Evolutionary conservation across 2,113 vertebrate genomes (phyloP).

Genomic region (Nothocercus julius): DNA sequence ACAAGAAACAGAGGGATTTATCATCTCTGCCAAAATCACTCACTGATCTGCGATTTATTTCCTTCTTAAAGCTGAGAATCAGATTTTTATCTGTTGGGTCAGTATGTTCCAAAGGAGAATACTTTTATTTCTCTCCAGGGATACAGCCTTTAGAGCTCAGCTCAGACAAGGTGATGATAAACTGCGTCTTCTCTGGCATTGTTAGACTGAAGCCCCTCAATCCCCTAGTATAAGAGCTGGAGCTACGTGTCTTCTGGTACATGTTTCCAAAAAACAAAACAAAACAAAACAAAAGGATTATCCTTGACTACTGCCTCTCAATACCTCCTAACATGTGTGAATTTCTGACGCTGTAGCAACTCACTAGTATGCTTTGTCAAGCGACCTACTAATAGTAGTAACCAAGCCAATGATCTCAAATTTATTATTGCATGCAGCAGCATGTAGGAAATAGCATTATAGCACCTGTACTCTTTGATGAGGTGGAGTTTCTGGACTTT

Average conservation of each 20-base stretch:
- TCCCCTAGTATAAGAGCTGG: background rate
- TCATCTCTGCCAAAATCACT: background rate
- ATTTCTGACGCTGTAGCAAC: background rate
- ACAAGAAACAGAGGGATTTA: background rate
- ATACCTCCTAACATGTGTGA: background rate
- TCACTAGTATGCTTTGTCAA: background rate
- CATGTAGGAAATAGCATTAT: background rate
- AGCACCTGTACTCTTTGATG: background rate
- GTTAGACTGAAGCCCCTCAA: background rate
- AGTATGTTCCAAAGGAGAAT: background rate
- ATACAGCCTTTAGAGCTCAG: background rate
- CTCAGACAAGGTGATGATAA: background rate
- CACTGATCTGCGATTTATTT: background rate
- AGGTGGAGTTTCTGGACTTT: background rate
- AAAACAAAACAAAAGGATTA: background rate
- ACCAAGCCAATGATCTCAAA: background rate
- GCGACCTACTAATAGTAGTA: background rate
- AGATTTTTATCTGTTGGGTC: background rate
- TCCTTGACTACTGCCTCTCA: background rate
- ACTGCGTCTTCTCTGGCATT: background rate
- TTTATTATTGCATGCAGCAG: background rate
- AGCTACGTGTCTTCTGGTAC: background rate
- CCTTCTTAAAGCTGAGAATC: background rate
- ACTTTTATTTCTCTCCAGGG: background rate
- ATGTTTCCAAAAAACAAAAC: background rate